These are phyloP conservation scores for Melanaphis sacchari DNA, from an alignment of 1,140 invertebrate species.

Conservation along the genomic window DNA sequence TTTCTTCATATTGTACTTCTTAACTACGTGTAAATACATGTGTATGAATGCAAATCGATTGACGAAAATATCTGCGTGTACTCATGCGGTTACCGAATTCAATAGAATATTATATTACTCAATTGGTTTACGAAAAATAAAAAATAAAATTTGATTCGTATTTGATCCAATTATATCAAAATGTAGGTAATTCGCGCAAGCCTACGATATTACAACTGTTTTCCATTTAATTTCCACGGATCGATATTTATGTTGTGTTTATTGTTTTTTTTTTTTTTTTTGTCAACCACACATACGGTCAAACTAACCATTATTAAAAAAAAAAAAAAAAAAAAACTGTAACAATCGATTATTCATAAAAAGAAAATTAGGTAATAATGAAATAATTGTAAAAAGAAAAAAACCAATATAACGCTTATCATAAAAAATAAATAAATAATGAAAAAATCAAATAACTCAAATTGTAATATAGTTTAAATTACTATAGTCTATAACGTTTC, in stretches of 20 bases:
- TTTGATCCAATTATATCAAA: background rate
- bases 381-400: background rate
- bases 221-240: background rate
- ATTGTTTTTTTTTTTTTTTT: background rate
- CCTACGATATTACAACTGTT: background rate
- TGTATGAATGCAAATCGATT: background rate
- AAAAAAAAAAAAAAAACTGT: constrained; percentile 5
- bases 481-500: background rate
- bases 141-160: background rate
- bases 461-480: background rate
- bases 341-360: constrained; percentile 25
- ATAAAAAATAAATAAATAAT: background rate
- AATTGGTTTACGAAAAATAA: background rate
- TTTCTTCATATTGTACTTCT: background rate
- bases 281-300: background rate
- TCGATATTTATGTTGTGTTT: background rate
- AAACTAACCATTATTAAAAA: background rate
- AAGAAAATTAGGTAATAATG: background rate
- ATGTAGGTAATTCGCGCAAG: background rate
- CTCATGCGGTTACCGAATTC: background rate
- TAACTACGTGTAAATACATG: background rate
- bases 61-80: background rate
- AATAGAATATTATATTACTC: background rate
- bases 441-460: background rate
- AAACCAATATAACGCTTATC: background rate